A percentile compares a stretch with the other conserved stretches of the same genome.
Evolutionary conservation across 2,888 invertebrate species (phyloP).

Genomic region (Plagiodera versicolora): DNA sequence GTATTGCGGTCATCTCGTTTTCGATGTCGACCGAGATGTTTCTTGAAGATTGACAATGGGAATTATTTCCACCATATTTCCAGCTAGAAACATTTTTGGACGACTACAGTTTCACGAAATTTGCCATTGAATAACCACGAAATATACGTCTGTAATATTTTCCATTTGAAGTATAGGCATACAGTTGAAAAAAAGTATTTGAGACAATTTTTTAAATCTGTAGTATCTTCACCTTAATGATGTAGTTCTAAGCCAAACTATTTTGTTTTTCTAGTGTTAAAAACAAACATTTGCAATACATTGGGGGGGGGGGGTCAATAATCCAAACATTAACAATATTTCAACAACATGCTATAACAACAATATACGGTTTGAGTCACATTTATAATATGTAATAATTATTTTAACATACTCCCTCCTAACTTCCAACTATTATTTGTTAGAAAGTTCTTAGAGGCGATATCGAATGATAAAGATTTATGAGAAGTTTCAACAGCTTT

Average conservation of each 20-base stretch:
- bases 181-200: no score
- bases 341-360: conserved; percentile 57
- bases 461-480: conserved; percentile 36
- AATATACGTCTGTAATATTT: no score
- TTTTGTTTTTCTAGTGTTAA: neutral
- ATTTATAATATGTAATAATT: conserved; percentile 45
- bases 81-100: neutral
- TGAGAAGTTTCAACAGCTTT: conserved; percentile 46
- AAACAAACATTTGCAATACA: neutral
- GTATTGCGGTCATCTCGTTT: no score
- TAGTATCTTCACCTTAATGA: neutral
- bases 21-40: no score
- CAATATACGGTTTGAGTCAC: conserved; percentile 52
- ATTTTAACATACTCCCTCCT: conserved; percentile 21
- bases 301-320: conserved; percentile 21
- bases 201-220: neutral
- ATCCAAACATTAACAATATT: conserved; percentile 56
- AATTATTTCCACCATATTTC: neutral
- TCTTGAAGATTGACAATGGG: no score
- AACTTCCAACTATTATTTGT: neutral
- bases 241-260: conserved; percentile 2
- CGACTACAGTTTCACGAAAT: neutral
- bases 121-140: no score
- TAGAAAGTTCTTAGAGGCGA: conserved; percentile 22
- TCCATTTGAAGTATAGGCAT: no score